Conservation (phyloP, 2,113 vertebrate genomes). For the Hemibagrus wyckioides region DNA sequence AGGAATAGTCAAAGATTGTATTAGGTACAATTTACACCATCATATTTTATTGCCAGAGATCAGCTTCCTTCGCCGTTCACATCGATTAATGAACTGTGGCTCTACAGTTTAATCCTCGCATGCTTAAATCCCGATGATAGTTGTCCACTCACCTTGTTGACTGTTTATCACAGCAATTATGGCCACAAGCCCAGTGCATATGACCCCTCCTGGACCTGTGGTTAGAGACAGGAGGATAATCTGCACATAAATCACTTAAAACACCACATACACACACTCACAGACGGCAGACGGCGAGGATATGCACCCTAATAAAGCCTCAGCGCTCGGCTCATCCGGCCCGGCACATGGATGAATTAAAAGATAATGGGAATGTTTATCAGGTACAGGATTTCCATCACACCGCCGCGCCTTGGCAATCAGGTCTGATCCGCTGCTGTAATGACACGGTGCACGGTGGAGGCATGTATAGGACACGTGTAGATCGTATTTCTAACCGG, state of each 20-base stretch:
- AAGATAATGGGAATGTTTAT: constrained; percentile 54
- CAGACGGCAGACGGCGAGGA: constrained; percentile 26
- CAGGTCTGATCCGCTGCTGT: constrained; percentile 45
- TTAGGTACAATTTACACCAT: constrained; percentile 1
- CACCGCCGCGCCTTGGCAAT: constrained; percentile 46
- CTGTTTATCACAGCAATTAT: constrained; percentile 45
- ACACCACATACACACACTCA: constrained; percentile 27
- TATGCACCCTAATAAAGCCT: constrained; percentile 34
- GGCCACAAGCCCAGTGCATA: constrained; percentile 23
- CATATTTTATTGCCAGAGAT: background rate
- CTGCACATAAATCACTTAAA: constrained; percentile 47
- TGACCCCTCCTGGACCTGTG: constrained; percentile 56
- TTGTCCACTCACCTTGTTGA: constrained; percentile 17
- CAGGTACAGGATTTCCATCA: constrained; percentile 36
- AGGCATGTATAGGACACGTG: constrained; percentile 17
- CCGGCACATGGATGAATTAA: constrained; percentile 43
- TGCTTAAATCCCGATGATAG: background rate
- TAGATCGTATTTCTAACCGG: background rate
- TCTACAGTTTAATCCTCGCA: background rate
- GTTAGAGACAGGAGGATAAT: constrained; percentile 48
- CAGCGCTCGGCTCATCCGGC: constrained; percentile 23
- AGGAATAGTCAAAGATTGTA: background rate
- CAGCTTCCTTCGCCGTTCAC: background rate
- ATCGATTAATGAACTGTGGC: background rate
- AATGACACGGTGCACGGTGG: constrained; percentile 45